A percentile compares a stretch with the other conserved stretches of the same genome.
phyloP scores from a whole-genome alignment of 1,140 invertebrate species.

The Branchinecta lindahli region DNA sequence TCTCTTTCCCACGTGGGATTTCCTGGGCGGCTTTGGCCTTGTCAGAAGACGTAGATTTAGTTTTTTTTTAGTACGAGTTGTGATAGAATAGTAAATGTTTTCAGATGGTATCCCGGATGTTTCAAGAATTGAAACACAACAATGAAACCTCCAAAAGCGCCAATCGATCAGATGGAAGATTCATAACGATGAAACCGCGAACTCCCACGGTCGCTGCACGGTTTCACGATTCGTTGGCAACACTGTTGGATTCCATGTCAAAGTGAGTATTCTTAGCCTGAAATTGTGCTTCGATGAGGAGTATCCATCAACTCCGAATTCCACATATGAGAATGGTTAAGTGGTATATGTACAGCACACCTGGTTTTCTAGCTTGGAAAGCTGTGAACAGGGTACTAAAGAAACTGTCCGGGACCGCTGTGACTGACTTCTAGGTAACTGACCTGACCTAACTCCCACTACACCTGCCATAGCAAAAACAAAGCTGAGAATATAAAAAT shows the following conservation, averaged over 20 bases:
- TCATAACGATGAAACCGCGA: constrained; percentile 89
- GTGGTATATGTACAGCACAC: not conserved
- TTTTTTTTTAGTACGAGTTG: too few species aligned
- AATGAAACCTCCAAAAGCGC: constrained; percentile 51
- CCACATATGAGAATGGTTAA: constrained; percentile 3
- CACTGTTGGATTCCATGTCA: constrained; percentile 79
- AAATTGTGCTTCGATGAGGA: not conserved
- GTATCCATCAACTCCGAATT: not conserved
- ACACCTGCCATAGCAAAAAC: too few species aligned
- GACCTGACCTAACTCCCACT: too few species aligned
- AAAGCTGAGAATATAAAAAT: too few species aligned
- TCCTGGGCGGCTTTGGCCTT: too few species aligned
- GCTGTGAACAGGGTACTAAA: too few species aligned
- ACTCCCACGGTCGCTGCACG: constrained; percentile 86
- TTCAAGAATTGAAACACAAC: constrained; percentile 50
- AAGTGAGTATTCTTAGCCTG: constrained; percentile 37
- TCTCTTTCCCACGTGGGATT: too few species aligned
- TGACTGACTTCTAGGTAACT: too few species aligned
- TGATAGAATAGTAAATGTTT: constrained; percentile 23
- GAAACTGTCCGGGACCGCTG: too few species aligned
- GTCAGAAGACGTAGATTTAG: too few species aligned
- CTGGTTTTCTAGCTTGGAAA: too few species aligned
- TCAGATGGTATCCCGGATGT: constrained; percentile 60
- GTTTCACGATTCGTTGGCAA: constrained; percentile 81
- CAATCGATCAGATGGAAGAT: constrained; percentile 66